phyloP scores from a whole-genome alignment of 2,888 invertebrate species.

The Beris chalybata region DNA sequence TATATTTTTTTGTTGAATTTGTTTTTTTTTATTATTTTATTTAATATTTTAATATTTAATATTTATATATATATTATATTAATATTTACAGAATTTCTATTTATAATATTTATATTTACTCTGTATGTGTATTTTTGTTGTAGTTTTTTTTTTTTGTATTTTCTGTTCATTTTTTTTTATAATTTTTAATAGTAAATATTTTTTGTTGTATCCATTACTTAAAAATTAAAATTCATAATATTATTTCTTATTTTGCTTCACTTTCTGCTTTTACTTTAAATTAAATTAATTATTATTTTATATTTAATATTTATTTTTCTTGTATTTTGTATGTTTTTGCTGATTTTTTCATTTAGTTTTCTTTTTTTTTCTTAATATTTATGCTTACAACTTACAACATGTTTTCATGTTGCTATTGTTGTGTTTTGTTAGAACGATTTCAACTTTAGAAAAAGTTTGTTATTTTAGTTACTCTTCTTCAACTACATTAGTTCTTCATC shows the following conservation, averaged over 20 bases:
- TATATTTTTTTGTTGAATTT: slow-evolving; percentile 1
- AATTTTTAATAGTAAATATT: slow-evolving; percentile 33
- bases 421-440: slow-evolving; percentile 33
- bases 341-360: slow-evolving; percentile 38
- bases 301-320: slow-evolving; percentile 38
- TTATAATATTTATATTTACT: slow-evolving; percentile 25
- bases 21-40: not conserved
- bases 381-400: slow-evolving; percentile 28
- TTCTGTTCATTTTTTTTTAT: slow-evolving; percentile 39
- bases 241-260: slow-evolving; percentile 39
- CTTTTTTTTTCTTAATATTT: slow-evolving; percentile 34
- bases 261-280: slow-evolving; percentile 35
- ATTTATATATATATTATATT: slow-evolving; percentile 24
- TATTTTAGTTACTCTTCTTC: slow-evolving; percentile 24
- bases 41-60: slow-evolving; percentile 34
- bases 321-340: slow-evolving; percentile 16
- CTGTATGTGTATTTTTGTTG: slow-evolving; percentile 13
- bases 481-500: no score
- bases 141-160: slow-evolving; percentile 48
- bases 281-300: slow-evolving; percentile 29
- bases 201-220: slow-evolving; percentile 45
- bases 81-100: slow-evolving; percentile 31
- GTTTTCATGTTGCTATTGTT: slow-evolving; percentile 33
- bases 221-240: slow-evolving; percentile 55
- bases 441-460: slow-evolving; percentile 14